Evolutionary conservation across 2,113 vertebrate species (phyloP).

Genomic region (Daubentonia madagascariensis): DNA sequence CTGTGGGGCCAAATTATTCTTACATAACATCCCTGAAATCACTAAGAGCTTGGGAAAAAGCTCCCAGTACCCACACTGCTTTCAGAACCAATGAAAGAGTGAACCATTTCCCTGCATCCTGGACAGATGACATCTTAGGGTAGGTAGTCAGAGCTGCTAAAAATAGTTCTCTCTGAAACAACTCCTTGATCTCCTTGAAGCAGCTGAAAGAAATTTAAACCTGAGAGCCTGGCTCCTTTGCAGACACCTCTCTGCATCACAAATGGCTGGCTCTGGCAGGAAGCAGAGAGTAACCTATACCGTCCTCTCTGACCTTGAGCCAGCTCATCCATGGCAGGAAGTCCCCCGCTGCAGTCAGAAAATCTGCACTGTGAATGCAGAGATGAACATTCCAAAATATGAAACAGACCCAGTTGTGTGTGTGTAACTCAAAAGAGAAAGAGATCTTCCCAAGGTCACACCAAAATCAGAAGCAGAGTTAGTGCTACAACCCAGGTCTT

Average conservation of each 20-base stretch:
- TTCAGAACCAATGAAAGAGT: constrained; percentile 50
- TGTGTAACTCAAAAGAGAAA: not conserved
- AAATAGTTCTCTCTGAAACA: constrained; percentile 56
- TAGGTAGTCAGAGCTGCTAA: constrained; percentile 26
- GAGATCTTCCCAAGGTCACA: not conserved
- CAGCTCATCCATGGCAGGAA: not conserved
- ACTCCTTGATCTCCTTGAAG: constrained; percentile 47
- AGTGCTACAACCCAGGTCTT: not conserved
- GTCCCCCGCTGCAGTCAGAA: not conserved
- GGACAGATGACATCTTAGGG: constrained; percentile 41
- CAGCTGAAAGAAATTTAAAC: constrained; percentile 36
- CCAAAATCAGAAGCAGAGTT: not conserved
- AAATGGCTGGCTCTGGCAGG: not conserved
- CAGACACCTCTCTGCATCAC: not conserved
- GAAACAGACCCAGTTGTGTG: not conserved
- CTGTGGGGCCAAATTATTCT: not conserved
- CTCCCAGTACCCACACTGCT: not conserved
- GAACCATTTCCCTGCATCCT: constrained; percentile 2
- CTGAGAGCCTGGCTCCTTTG: not conserved
- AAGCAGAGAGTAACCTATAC: not conserved
- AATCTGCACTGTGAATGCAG: not conserved
- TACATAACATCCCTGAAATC: constrained; percentile 29
- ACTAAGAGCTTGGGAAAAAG: constrained; percentile 1
- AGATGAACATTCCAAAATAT: not conserved
- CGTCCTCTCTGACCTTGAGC: not conserved